Base-by-base conservation (phyloP, 1,140 invertebrate species). In the Calephelis virginiensis region DNA sequence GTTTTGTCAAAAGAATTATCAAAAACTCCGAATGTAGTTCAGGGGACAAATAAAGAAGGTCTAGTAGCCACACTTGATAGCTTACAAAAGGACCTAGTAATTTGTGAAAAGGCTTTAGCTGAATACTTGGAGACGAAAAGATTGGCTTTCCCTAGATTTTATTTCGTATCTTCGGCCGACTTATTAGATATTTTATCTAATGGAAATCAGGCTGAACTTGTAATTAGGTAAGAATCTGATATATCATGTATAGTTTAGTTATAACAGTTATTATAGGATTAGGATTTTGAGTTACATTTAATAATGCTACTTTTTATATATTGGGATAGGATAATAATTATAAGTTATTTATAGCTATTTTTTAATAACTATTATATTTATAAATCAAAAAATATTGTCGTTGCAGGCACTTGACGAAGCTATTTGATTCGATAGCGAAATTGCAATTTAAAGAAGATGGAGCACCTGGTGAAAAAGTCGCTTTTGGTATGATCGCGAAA, bases 71-170 rank as follows among this genome's bases (percentile, higher is more conserved):
- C 94, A 67, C 91, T 99, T 28, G 97, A 99, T 80, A 83, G 92
- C 63, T 86, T 99, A 48, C 97, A 99, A 84, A 95, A 94, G 66
- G 95, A 97, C 81, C 92, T 99, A 66, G 94, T 95, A 0, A 92
- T 99, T n/a, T 99, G 98, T 90, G 98, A 99, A 91, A 99, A 99
- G 91, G 98, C 98, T 37, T 91, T 99, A 67, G 97, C 97, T 46
- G 97, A 99, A 86, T 99, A 99, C 92, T 92, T 99, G 74, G 98
- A 99, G 93, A 99, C 98, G 0, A 99, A 99, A 90, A 93, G 98
- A 80, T 92, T 99, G 47, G 97, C 97, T n/a, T 99, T 99, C 92
- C 98, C 98, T 28, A 93, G 97, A 83, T 99, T 99, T 92, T 99
- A 99, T 90, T 99, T 99, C 89, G 97, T 99, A 5, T 99, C 98